Base-by-base conservation (phyloP, 2,113 vertebrate species). In the Rissa tridactyla region DNA sequence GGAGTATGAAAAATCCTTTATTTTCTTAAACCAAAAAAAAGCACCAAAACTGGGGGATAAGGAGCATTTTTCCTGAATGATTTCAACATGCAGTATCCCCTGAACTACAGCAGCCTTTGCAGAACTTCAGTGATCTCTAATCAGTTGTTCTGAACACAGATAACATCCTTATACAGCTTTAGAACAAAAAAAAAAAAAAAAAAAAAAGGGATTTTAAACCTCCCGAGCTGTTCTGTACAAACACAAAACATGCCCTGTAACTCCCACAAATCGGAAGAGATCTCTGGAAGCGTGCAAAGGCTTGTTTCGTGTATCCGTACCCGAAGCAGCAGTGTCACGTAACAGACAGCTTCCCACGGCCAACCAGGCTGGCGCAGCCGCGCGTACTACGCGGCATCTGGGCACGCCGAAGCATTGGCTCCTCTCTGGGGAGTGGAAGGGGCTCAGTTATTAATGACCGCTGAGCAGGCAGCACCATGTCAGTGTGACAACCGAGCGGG, bases 391-490 rank as follows among this genome's bases (percentile, higher is more conserved):
- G 47, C 88, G 32, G 80, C 97, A 81, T 78, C 97, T 93, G 91
- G 97, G 97, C 98, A 91, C 98, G 96, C 94, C 58, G 78, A 78
- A 96, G 97, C 92, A 98, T 98, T 98, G 98, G 99, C 98, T 98
- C 94, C 92, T 97, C 97, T 98, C 98, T 40, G 96, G 98, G 98
- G 98, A 98, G 98, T 40, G 97, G 96, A 97, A 98, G 96, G 98
- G 97, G 98, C 96, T 97, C 97, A 93, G 98, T 98, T 98, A 97
- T 98, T 98, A 99, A 99, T 98, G 99, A 98, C 97, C 98, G 98
- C 98, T 71, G 98, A 98, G 96, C 98, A 97, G 98, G 98, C 98
- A 98, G 98, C 98, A 93, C 98, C 98, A 88, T 98, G 98, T 97
- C 99, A 98, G 94, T 98, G 98, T 98, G 99, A 98, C 98, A 98